Evolutionary conservation across 2,113 vertebrate species (phyloP), one percentile per base, ranked within the genome.

Genomic region (Pampusana beccarii): DNA sequence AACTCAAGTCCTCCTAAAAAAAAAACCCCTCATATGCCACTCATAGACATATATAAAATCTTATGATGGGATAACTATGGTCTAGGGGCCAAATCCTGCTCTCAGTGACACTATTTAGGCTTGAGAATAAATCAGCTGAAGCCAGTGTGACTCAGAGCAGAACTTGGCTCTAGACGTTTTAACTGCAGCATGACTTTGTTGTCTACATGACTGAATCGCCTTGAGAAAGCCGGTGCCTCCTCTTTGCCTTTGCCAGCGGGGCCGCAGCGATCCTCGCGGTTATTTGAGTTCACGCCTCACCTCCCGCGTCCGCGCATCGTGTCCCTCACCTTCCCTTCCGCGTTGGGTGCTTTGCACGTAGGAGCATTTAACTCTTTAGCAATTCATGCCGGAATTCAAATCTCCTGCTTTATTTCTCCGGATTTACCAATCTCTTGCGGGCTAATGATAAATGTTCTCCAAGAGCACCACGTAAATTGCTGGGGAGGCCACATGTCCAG

Each of bases 201-300:
- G 93, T 95, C 92, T 87, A 91, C 91, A 93, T 88, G 94, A 94
- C 58, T 96, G 95, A 72, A 66, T 7, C 0, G 93, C 95, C 96
- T 54, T 83, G 46, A 94, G 96, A 95, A 31, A 93, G 66, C n/a
- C 78, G 29, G 81, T 54, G 87, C 67, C 92, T 92, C 87, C 90
- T 91, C 90, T 95, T 62, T 91, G 96, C 61, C 93, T 92, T 97
- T 96, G 95, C 94, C 96, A 13, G 54, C 1, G 67, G 93, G 94
- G 93, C 54, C 0, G 7, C 70, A 69, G 62, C 1, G 33, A 92
- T 87, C 89, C 89, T 60, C 23, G 80, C 4, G 48, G 92, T 85
- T 75, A 46, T 94, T 85, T 75, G 65, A 93, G 1, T 66, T 93
- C 96, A 79, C 25, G 80, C 93, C 93, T 96, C 86, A 54, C 78